Evolutionary conservation across 2,113 vertebrate species (phyloP).

Genomic region (Anhinga rufa): DNA sequence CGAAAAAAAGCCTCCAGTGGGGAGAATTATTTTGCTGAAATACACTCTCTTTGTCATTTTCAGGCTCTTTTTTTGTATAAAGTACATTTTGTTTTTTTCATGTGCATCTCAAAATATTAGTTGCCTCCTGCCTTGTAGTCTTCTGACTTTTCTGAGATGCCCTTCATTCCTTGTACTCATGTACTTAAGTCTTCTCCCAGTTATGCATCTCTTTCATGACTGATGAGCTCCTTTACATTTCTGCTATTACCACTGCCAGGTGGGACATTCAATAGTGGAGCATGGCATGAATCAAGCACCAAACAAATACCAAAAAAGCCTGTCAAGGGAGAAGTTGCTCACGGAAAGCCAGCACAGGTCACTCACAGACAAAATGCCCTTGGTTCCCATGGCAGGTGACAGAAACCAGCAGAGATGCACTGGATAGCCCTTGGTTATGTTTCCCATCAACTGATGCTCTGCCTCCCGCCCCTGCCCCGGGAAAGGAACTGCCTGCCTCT

Average conservation of each 20-base stretch:
- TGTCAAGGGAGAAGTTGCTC: neutral
- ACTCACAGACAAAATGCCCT: neutral
- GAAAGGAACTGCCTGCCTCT: neutral
- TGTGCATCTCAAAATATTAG: neutral
- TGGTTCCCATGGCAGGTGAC: neutral
- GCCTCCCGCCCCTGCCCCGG: neutral
- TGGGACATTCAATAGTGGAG: neutral
- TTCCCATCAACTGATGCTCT: neutral
- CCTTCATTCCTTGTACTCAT: neutral
- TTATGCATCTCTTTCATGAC: neutral
- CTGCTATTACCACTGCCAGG: neutral
- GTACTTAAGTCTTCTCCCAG: neutral
- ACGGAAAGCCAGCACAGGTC: neutral
- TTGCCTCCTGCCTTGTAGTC: neutral
- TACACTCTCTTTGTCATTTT: neutral
- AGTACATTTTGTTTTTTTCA: neutral
- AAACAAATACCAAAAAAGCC: neutral
- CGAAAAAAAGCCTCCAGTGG: neutral
- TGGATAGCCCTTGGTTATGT: rapidly evolving
- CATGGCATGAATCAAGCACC: neutral
- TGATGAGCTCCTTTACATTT: neutral
- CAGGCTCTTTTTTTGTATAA: neutral
- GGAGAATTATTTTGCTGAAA: neutral
- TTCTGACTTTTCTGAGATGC: neutral
- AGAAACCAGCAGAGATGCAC: neutral